Evolutionary conservation across 2,888 invertebrate genomes (phyloP).

Genomic region (Cetonia aurata): DNA sequence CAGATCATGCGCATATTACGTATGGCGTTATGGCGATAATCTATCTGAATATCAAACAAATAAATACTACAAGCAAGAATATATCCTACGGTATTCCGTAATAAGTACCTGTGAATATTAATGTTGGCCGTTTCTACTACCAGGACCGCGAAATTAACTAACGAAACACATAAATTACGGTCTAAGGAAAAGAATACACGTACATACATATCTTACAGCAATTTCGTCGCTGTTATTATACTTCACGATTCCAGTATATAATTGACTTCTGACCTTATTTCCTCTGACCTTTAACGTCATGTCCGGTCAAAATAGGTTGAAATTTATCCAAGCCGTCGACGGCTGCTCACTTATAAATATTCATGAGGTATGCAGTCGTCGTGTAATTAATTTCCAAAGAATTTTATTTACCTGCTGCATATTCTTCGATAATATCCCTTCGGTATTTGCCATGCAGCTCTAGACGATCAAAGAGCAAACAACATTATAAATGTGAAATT

Average conservation of each 20-base stretch:
- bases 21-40: too few species aligned
- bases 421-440: neutral
- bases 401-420: slow-evolving; percentile 8
- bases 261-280: slow-evolving; percentile 62
- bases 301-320: slow-evolving; percentile 61
- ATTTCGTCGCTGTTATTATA: slow-evolving; percentile 44
- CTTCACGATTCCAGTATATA: slow-evolving; percentile 59
- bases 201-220: slow-evolving; percentile 36
- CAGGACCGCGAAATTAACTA: slow-evolving; percentile 24
- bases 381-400: slow-evolving; percentile 25
- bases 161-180: slow-evolving; percentile 33
- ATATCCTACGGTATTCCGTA: neutral
- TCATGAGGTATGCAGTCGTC: slow-evolving; percentile 4
- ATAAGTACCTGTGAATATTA: slow-evolving; percentile 5
- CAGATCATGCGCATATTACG: too few species aligned
- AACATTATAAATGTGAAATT: too few species aligned
- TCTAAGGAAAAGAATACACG: slow-evolving; percentile 13
- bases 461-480: too few species aligned
- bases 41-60: too few species aligned
- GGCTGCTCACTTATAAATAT: slow-evolving; percentile 34
- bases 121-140: slow-evolving; percentile 15
- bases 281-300: slow-evolving; percentile 63
- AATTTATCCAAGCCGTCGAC: slow-evolving; percentile 48
- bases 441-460: too few species aligned
- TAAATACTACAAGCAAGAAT: neutral